phyloP scores from a whole-genome alignment of 2,797 vertebrate genomes.

The Xenops minutus region DNA sequence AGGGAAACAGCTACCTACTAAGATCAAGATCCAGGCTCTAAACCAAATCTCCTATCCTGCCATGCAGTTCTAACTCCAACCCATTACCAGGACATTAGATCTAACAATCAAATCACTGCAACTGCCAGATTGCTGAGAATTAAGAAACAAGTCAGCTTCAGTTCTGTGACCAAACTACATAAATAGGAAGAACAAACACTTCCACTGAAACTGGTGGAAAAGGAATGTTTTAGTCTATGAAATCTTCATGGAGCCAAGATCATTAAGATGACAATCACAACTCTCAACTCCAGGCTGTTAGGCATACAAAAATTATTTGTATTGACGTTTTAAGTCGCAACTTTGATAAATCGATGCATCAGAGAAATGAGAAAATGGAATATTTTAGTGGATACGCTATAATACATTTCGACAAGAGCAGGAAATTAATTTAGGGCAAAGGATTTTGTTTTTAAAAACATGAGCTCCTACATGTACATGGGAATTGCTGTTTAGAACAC shows the following conservation, averaged over 20 bases:
- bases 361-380: not conserved
- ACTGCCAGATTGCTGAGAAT: not conserved
- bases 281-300: not conserved
- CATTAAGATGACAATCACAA: not conserved
- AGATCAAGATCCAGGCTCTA: not conserved
- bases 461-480: not conserved
- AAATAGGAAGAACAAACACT: not conserved
- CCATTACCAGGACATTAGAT: not conserved
- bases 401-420: not conserved
- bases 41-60: not conserved
- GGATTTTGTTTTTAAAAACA: not conserved
- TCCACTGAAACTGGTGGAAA: not conserved
- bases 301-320: not conserved
- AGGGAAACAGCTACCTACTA: rapidly evolving
- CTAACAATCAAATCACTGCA: not conserved
- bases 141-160: not conserved
- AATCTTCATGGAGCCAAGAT: not conserved
- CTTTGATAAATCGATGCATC: not conserved
- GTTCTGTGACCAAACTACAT: not conserved
- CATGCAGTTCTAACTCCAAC: not conserved
- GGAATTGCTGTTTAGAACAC: not conserved
- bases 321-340: not conserved
- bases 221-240: not conserved
- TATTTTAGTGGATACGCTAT: not conserved
- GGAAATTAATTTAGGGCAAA: not conserved